A percentile compares a stretch with the other conserved stretches of the same genome.
Evolutionary conservation across 2,888 invertebrate species (phyloP).

Genomic region (Leucoma salicis): DNA sequence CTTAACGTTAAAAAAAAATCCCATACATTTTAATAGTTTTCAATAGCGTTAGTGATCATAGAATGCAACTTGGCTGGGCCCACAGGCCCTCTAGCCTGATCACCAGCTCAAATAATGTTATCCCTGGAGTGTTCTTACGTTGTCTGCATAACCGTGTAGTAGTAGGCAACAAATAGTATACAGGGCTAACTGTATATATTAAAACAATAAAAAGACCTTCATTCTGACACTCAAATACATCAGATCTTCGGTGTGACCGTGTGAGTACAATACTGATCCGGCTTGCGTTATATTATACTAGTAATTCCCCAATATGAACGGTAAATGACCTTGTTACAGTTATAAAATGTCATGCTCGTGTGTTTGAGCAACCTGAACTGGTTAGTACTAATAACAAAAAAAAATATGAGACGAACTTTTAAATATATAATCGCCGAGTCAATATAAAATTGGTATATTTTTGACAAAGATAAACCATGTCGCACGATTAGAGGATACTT

Average conservation of each 20-base stretch:
- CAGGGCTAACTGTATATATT: no score
- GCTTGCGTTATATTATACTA: conserved; percentile 33
- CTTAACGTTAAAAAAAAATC: no score
- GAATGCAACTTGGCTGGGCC: no score
- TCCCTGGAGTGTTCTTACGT: no score
- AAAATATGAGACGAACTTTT: conserved; percentile 27
- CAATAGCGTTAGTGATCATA: no score
- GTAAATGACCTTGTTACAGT: conserved; percentile 75
- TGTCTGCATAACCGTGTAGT: no score
- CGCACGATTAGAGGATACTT: no score
- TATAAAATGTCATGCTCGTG: conserved; percentile 75
- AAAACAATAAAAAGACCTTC: conserved; percentile 44
- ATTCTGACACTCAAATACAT: conserved; percentile 58
- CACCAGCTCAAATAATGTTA: no score
- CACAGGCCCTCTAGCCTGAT: no score
- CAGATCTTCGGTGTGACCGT: conserved; percentile 53
- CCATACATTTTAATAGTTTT: no score
- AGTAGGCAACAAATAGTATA: no score
- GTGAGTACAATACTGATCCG: conserved; percentile 39
- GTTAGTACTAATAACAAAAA: conserved; percentile 50
- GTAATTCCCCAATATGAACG: conserved; percentile 64
- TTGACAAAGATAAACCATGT: neutral
- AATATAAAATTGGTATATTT: conserved; percentile 11
- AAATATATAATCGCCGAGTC: conserved; percentile 18
- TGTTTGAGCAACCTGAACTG: conserved; percentile 60